Base-by-base conservation (phyloP, 2,113 vertebrate genomes). In the Ptyas mucosa region DNA sequence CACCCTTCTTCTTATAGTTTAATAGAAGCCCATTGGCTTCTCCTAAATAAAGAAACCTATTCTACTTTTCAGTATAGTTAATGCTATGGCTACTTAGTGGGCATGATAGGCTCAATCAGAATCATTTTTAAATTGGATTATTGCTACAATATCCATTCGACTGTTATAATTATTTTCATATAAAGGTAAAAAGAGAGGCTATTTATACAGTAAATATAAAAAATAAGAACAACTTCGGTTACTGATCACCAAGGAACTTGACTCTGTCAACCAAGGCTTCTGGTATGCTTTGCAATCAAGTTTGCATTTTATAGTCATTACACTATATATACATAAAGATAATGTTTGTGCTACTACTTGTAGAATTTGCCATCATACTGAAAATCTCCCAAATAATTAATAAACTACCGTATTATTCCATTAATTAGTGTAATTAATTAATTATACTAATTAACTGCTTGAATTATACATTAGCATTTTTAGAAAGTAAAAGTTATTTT, bases 221-320 rank as follows among this genome's bases (percentile, higher is more conserved):
- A 90, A 23, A 90, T 92, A 86, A 85, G 21, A 12, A 90, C 94
- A 93, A 94, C 92, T 3, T 29, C 20, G 49, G 20, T 58, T 92
- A 92, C n/a, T 89, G 53, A 18, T 95, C 93, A 95, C 95, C 58
- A 69, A 97, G 94, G 97, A 98, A 97, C 97, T 97, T 96, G 96
- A 97, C 97, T 97, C 97, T 98, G 97, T 97, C 98, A 97, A 94
- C 97, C 97, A 94, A 97, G 97, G 96, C 96, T 96, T 88, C 95
- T 95, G 91, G 90, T 93, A 11, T 94, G 94, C 95, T 96, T 93
- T 51, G 81, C 95, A 58, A 96, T 92, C 94, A 91, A 93, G 93
- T 87, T 34, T n/a, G n/a, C 89, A 93, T 87, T 18, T 92, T 53
- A 55, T 26, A 58, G 26, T 21, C 8, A 43, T 26, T 75, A 61